Evolutionary conservation across 2,113 vertebrate species (phyloP), one percentile per base, ranked within the genome.

Genomic region (Porphyrio hochstetteri): DNA sequence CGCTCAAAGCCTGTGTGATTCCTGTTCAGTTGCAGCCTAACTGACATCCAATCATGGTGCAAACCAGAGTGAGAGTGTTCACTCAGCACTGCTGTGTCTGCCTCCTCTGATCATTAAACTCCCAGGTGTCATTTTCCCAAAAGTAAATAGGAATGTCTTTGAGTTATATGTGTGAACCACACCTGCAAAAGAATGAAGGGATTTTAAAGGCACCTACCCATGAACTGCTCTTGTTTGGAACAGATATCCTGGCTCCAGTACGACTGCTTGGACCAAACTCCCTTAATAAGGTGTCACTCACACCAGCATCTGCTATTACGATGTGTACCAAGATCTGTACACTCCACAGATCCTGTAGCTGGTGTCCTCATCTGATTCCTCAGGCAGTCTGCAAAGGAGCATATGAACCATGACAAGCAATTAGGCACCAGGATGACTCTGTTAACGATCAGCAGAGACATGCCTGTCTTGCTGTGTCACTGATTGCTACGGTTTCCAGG

Each of bases 371-470:
- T 52, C 61, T 33, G 53, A 56, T 27, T 71, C 38, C 38, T 67
- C 63, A 55, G 78, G 75, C 70, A 88, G 53, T 53, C 78, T 86
- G 53, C 59, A 95, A 83, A 76, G 0, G 4, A 80, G 50, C 5
- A 1, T 18, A 76, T 60, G 48, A 86, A 56, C 40, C 48, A 50
- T 48, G 50, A 90, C 68, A 91, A 77, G 29, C 72, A 86, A 84
- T 77, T 60, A 77, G 67, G 82, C 19, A 90, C 28, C 59, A 77
- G 82, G 28, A 46, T 19, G 77, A 57, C 27, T 52, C n/a, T 28
- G 16, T 44, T 77, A 89, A 91, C 0, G 0, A 72, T 7, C 0
- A 0, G 29, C 56, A 77, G 59, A 59, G 77, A 64, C 38, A 11
- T 14, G 7, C 12, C 28, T 48, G 46, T 36, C 61, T 40, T 67